These are phyloP conservation scores for Panurus biarmicus DNA, from an alignment of 2,113 vertebrate genomes.

Conservation along the genomic window DNA sequence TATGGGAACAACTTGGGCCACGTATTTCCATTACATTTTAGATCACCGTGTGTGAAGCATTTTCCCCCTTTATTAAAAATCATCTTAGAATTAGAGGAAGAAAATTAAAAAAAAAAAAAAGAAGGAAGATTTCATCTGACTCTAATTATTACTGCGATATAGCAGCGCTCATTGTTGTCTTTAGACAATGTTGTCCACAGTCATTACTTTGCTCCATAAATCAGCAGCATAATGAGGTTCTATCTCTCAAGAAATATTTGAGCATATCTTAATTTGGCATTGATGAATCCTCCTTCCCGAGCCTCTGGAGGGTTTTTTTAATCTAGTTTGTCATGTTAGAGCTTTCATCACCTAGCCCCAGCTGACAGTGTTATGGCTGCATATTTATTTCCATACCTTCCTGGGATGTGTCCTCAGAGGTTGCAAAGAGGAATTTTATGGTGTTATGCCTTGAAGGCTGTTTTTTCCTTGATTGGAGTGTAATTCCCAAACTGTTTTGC, in stretches of 20 bases:
- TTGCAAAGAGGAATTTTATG: background rate
- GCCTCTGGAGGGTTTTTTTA: background rate
- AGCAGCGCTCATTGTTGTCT: slow-evolving; percentile 17
- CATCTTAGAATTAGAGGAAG: background rate
- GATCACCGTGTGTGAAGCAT: background rate
- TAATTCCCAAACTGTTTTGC: background rate
- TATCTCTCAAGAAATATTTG: slow-evolving; percentile 17
- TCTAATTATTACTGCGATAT: slow-evolving; percentile 40
- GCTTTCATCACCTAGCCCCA: slow-evolving; percentile 18
- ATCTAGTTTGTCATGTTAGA: background rate
- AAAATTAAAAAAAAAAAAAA: background rate
- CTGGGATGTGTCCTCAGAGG: background rate
- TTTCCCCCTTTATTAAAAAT: background rate
- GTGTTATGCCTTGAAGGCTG: background rate
- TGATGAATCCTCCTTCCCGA: background rate
- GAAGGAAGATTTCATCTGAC: background rate
- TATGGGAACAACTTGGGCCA: background rate
- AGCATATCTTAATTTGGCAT: slow-evolving; percentile 15
- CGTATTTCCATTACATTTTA: background rate
- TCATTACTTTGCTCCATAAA: slow-evolving; percentile 36
- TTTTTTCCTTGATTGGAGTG: background rate
- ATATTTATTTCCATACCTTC: background rate
- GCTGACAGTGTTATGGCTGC: background rate
- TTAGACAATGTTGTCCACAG: slow-evolving; percentile 40
- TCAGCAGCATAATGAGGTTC: slow-evolving; percentile 37